These are phyloP conservation scores for Thelaira solivaga DNA, from an alignment of 2,888 invertebrate genomes.

Conservation along the genomic window DNA sequence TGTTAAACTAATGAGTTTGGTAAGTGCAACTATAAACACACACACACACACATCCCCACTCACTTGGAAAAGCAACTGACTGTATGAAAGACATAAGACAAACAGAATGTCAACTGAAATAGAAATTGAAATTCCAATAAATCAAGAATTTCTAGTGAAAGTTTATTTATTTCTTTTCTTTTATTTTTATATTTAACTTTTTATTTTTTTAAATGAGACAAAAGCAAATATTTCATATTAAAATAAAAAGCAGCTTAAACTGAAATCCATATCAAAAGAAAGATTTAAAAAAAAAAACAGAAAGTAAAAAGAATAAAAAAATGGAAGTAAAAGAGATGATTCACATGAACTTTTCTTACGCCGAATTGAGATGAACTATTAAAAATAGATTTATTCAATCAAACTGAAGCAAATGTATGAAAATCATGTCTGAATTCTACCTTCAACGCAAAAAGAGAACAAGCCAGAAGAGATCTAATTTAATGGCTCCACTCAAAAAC, in stretches of 20 bases:
- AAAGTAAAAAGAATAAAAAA: too few relatives aligned
- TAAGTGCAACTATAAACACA: conserved; percentile 43
- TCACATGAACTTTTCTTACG: too few relatives aligned
- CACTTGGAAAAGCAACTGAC: neutral
- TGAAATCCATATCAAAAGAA: neutral
- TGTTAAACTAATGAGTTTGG: conserved; percentile 61
- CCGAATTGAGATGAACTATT: conserved; percentile 38
- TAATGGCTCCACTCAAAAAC: conserved; percentile 19
- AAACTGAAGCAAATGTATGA: conserved; percentile 11
- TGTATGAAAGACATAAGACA: conserved; percentile 18
- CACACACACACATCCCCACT: neutral
- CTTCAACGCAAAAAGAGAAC: conserved; percentile 20
- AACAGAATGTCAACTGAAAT: conserved; percentile 42
- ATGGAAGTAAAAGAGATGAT: too few relatives aligned
- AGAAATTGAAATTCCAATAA: conserved; percentile 43
- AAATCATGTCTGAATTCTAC: conserved; percentile 25
- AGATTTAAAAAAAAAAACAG: neutral
- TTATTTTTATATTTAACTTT: conserved; percentile 1
- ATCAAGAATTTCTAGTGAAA: conserved; percentile 45
- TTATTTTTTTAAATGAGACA: conserved; percentile 12
- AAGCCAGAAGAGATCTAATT: conserved; percentile 49
- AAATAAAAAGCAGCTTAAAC: neutral
- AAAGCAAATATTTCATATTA: conserved; percentile 24
- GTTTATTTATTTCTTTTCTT: conserved; percentile 46
- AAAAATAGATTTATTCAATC: conserved; percentile 31